Evolutionary conservation across 2,797 vertebrate species (phyloP).

Genomic region (Parambassis ranga): DNA sequence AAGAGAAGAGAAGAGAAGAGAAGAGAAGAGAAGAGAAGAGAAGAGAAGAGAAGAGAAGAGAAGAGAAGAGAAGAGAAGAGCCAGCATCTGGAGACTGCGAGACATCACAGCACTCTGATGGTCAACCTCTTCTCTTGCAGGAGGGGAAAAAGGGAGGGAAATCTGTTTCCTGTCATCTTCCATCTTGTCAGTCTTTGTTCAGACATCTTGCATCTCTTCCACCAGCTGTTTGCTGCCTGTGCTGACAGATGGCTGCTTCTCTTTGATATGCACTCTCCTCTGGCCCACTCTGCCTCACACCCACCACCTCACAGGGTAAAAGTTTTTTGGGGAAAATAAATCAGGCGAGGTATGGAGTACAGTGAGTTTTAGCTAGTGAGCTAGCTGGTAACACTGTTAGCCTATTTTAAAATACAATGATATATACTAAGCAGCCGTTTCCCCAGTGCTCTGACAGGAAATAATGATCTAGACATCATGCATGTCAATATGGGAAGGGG

Average conservation of each 20-base stretch:
- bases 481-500: conserved; percentile 5
- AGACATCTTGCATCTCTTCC: conserved; percentile 90
- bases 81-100: conserved; percentile 91
- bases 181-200: conserved; percentile 94
- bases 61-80: conserved; percentile 21
- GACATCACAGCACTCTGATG: conserved; percentile 82
- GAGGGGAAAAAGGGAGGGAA: conserved; percentile 82
- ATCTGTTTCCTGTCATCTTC: conserved; percentile 98
- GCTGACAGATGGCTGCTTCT: conserved; percentile 88
- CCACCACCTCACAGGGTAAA: conserved; percentile 29
- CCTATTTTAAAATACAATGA: background rate
- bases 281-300: conserved; percentile 37
- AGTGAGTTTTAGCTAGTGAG: background rate
- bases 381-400: background rate
- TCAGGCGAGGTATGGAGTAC: background rate
- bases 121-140: conserved; percentile 83
- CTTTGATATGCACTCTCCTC: conserved; percentile 78
- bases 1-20: background rate
- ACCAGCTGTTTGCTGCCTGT: conserved; percentile 89
- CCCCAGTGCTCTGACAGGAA: conserved; percentile 4
- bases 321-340: conserved; percentile 28
- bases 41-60: conserved; percentile 9
- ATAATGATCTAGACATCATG: conserved; percentile 21
- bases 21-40: background rate
- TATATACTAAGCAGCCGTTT: conserved; percentile 21